Evolutionary conservation across 2,113 vertebrate species (phyloP).

Genomic region (Dicaeum eximium): DNA sequence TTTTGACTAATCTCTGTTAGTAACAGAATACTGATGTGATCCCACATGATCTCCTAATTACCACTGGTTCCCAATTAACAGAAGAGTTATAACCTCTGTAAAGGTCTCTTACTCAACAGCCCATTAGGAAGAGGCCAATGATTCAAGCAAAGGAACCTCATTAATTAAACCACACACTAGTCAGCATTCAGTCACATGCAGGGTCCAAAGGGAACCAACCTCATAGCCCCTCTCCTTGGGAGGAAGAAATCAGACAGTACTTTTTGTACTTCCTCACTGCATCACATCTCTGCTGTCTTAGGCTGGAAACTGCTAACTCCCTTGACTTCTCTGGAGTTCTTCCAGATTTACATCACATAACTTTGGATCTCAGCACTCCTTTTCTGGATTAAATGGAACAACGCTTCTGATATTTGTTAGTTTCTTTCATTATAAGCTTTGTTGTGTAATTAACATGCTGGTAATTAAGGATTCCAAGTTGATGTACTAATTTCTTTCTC

Average conservation of each 20-base stretch:
- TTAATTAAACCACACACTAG: background rate
- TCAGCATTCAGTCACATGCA: background rate
- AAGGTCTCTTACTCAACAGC: background rate
- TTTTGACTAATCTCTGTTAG: background rate
- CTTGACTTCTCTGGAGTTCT: background rate
- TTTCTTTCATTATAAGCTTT: constrained; percentile 44
- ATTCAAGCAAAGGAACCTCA: background rate
- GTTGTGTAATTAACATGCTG: constrained; percentile 37
- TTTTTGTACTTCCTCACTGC: background rate
- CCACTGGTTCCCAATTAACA: constrained; percentile 17
- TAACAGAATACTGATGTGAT: background rate
- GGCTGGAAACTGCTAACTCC: background rate
- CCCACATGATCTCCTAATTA: background rate
- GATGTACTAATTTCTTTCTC: constrained; percentile 48
- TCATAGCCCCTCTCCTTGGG: background rate
- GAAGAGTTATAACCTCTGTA: constrained; percentile 1
- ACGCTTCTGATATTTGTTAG: background rate
- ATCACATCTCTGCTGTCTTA: background rate
- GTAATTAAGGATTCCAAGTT: constrained; percentile 53
- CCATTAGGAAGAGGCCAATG: background rate
- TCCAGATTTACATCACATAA: background rate
- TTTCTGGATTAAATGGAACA: constrained; percentile 48
- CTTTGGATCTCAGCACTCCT: background rate
- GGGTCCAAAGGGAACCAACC: background rate
- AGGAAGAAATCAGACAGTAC: background rate